Conservation (phyloP, 2,113 vertebrate species). For the Ploceus nigricollis region DNA sequence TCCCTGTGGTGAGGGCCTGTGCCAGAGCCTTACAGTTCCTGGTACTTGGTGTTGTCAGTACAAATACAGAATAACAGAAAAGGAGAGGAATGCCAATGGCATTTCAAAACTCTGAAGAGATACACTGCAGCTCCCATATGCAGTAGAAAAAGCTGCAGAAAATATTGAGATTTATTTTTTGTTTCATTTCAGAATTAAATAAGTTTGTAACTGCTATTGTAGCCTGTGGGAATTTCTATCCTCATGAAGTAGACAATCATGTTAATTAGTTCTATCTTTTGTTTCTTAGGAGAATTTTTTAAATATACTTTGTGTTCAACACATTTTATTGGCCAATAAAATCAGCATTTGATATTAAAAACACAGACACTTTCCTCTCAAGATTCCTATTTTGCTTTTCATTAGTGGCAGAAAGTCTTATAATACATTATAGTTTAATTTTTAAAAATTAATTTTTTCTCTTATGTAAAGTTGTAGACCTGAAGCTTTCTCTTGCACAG, state of each 20-base stretch:
- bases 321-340: not conserved
- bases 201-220: not conserved
- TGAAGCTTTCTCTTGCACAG: not conserved
- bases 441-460: not conserved
- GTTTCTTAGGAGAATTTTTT: not conserved
- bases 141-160: not conserved
- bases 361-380: not conserved
- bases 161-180: not conserved
- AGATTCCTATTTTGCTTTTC: not conserved
- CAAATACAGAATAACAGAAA: not conserved
- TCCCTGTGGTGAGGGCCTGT: rapidly evolving
- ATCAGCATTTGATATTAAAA: not conserved
- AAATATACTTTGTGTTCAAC: not conserved
- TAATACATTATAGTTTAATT: not conserved
- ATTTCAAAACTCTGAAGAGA: not conserved
- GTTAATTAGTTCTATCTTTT: not conserved
- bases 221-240: not conserved
- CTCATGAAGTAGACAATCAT: not conserved
- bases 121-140: not conserved
- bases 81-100: rapidly evolving
- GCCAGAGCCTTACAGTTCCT: no score
- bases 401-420: not conserved
- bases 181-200: not conserved
- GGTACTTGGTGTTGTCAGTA: no score
- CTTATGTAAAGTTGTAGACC: not conserved